Evolutionary conservation across 2,888 invertebrate species (phyloP).

Genomic region (Pelosia muscerda): DNA sequence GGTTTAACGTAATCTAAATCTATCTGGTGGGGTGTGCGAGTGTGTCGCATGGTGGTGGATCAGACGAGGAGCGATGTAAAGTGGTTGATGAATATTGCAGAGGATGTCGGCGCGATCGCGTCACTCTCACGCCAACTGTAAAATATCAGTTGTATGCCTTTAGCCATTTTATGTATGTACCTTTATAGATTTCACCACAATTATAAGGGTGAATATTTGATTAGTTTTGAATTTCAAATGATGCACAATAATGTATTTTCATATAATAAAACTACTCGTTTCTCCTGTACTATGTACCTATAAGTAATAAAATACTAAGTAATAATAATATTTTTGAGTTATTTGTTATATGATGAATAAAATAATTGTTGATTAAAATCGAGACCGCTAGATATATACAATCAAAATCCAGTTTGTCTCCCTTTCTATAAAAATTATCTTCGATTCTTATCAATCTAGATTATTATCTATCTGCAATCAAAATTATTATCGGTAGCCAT

Average conservation of each 20-base stretch:
- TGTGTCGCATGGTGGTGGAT: slow-evolving; percentile 48
- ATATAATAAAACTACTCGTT: no score
- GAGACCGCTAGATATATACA: not conserved
- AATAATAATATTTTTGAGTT: no score
- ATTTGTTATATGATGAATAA: no score
- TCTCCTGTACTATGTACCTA: no score
- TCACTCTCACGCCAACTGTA: slow-evolving; percentile 38
- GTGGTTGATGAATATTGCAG: slow-evolving; percentile 82
- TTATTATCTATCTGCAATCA: not conserved
- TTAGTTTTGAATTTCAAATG: not conserved
- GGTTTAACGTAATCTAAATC: slow-evolving; percentile 17
- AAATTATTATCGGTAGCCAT: not conserved
- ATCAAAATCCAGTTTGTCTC: not conserved
- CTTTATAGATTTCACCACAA: slow-evolving; percentile 18
- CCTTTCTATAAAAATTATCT: not conserved
- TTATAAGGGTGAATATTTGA: slow-evolving; percentile 16
- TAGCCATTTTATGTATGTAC: slow-evolving; percentile 28
- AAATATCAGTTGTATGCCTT: slow-evolving; percentile 48
- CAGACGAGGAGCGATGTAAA: slow-evolving; percentile 65
- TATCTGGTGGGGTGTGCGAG: slow-evolving; percentile 12
- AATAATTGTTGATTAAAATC: not conserved
- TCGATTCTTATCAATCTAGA: not conserved
- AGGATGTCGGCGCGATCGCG: slow-evolving; percentile 62
- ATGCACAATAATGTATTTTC: not conserved
- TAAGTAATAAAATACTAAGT: no score